Conservation (phyloP, 2,113 vertebrate genomes). For the Cephalopterus ornatus region DNA sequence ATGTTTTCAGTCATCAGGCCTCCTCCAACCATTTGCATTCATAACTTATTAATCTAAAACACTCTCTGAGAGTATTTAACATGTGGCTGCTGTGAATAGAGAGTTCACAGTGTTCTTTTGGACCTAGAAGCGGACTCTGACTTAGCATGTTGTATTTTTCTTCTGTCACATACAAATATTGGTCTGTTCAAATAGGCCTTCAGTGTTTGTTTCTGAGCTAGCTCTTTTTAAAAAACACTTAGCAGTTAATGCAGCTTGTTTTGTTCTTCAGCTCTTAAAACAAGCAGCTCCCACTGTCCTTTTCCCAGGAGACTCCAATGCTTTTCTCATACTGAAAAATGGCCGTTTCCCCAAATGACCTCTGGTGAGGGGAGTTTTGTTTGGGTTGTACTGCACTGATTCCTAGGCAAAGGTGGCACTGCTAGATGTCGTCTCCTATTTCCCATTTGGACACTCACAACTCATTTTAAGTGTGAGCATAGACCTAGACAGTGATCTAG, state of each 20-base stretch:
- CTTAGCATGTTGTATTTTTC: neutral
- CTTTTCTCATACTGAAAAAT: neutral
- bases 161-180: neutral
- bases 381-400: neutral
- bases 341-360: neutral
- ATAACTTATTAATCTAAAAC: accelerated
- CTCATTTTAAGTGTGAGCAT: neutral
- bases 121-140: neutral
- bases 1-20: neutral
- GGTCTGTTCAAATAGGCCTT: neutral
- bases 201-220: neutral
- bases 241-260: neutral
- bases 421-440: neutral
- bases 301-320: neutral
- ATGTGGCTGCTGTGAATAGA: neutral
- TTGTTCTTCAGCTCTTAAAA: neutral
- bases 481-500: neutral
- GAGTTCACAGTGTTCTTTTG: neutral
- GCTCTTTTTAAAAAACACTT: neutral
- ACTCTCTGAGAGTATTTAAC: neutral
- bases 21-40: neutral
- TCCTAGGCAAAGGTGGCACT: neutral
- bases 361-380: neutral
- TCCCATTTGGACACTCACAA: neutral
- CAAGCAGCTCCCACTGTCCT: neutral